Base-by-base conservation (phyloP, 2,797 vertebrate species). In the Geotrypetes seraphini region DNA sequence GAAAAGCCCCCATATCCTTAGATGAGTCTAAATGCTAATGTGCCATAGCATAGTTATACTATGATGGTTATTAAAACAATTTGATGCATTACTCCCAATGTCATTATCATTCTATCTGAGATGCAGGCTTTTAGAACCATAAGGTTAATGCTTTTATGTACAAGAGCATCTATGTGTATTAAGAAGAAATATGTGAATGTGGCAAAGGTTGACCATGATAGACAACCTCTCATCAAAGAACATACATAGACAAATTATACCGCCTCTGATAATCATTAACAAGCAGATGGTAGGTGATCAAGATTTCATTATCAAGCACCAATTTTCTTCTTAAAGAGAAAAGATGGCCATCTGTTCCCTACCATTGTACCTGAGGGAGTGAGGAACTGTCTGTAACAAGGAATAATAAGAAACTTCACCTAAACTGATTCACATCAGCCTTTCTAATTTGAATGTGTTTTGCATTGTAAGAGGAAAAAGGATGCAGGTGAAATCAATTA, bases 271-370 rank as follows among this genome's bases (percentile, higher is more conserved):
- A 33, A 22, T 44, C 30, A 25, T 64, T 60, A 60, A 28, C 18
- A 43, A 39, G 32, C 66, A 73, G 60, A 59, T 59, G 66, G 66
- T 32, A 44, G 28, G 32, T 50, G 62, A 63, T 60, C 51, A 58
- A 59, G 60, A 47, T 64, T 60, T 55, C 51, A 57, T 68, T 68
- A 63, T 49, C 57, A 60, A 64, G 55, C 47, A 57, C 43, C 37
- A 24, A 2, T 58, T 57, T 53, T 30, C 33, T 50, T 51, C 28
- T 47, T 33, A 36, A 63, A 45, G 32, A 59, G 55, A 57, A 39
- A 43, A 51, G 49, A 53, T 66, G 51, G 32, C 61, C 51, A 57
- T 67, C 64, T 70, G 47, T 58, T 63, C 32, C 25, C 20, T 33
- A 18, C 16, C 22, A n/a, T 6, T 26, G 8, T 51, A 50, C 51